Evolutionary conservation across 2,797 vertebrate species (phyloP).

Genomic region (Nothura maculosa): DNA sequence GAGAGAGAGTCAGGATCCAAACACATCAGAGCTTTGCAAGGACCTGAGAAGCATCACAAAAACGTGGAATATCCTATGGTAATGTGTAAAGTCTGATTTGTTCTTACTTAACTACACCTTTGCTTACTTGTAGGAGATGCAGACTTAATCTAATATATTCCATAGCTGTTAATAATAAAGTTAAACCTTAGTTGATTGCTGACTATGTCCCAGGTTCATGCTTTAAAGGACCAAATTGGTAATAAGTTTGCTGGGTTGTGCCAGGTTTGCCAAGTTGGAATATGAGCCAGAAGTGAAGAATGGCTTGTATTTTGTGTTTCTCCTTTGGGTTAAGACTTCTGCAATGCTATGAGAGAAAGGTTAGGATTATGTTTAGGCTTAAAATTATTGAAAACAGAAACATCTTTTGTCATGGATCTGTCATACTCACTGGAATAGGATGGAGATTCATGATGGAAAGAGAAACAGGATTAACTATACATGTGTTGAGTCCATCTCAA

Average conservation of each 20-base stretch:
- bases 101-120: not conserved
- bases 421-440: not conserved
- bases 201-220: not conserved
- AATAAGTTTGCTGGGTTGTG: not conserved
- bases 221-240: not conserved
- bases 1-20: not conserved
- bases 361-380: not conserved
- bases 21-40: not conserved
- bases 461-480: not conserved
- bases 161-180: rapidly evolving
- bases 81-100: not conserved
- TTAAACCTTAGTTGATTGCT: not conserved
- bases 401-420: not conserved
- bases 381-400: not conserved
- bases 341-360: not conserved
- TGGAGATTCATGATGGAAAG: not conserved
- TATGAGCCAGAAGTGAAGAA: too few species aligned
- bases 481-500: not conserved
- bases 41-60: not conserved
- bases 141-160: not conserved
- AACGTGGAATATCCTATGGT: not conserved
- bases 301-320: not conserved
- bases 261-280: too few species aligned
- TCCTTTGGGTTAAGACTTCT: not conserved
- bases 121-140: not conserved